Evolutionary conservation across 2,888 invertebrate genomes (phyloP), one percentile per base, ranked within the genome.

Genomic region (Cabera pusaria): DNA sequence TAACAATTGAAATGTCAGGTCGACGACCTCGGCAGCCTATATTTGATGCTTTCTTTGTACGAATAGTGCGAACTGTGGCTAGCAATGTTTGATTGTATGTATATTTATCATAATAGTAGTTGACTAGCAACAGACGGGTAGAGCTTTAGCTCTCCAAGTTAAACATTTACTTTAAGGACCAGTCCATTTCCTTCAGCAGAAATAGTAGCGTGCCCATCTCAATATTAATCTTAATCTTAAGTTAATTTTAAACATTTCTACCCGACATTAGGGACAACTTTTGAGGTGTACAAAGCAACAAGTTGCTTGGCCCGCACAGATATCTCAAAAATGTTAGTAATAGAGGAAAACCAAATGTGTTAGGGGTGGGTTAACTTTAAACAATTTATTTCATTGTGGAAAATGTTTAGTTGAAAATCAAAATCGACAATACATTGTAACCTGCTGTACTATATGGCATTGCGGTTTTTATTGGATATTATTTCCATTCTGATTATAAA

Each of bases 21-120:
- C 49, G 37, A 26, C 29, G 42, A 42, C 42, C 46, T 43, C 26
- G 34, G 29, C 25, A 34, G 23, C 39, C 32, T 40, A 29, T 25
- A 40, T 40, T 26, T 22, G 14, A 17, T 17, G 12, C 25, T 18
- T 32, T 39, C 10, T 32, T n/a, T n/a, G n/a, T n/a, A n/a, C n/a
- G n/a, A n/a, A n/a, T n/a, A n/a, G n/a, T n/a, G n/a, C n/a, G n/a
- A n/a, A n/a, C n/a, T n/a, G n/a, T n/a, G n/a, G n/a, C n/a, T n/a
- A n/a, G n/a, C n/a, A n/a, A n/a, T n/a, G n/a, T n/a, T n/a, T n/a
- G n/a, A n/a, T n/a, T n/a, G n/a, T n/a, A n/a, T n/a, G n/a, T n/a
- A n/a, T n/a, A n/a, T n/a, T n/a, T n/a, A n/a, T n/a, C 76, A 96
- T 97, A 66, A 98, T 97, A 90, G 97, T 97, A 87, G 97, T 97